Conservation (phyloP, 2,113 vertebrate genomes). For the Blennius ocellaris region DNA sequence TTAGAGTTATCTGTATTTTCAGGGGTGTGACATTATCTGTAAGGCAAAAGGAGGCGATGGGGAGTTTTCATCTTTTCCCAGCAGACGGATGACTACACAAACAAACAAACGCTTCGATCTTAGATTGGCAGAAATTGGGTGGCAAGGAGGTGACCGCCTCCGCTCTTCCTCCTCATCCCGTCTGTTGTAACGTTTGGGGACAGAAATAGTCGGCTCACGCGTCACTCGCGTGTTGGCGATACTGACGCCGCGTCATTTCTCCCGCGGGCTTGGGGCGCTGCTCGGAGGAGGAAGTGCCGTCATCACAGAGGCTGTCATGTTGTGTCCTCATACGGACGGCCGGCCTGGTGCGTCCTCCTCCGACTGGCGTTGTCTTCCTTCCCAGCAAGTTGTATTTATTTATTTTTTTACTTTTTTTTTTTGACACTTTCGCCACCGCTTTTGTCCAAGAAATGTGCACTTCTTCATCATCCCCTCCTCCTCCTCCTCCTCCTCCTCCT, state of each 20-base stretch:
- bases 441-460: neutral
- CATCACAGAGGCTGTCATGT: neutral
- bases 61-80: neutral
- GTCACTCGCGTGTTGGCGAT: constrained; percentile 20
- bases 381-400: neutral
- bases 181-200: constrained; percentile 6
- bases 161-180: neutral
- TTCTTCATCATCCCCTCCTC: neutral
- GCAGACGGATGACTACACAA: constrained; percentile 1
- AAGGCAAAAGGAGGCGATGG: no score
- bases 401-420: neutral
- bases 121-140: neutral
- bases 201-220: constrained; percentile 18
- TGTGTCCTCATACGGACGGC: constrained; percentile 35
- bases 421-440: constrained; percentile 51
- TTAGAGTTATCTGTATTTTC: no score
- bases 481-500: constrained; percentile 12
- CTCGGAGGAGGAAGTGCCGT: constrained; percentile 8
- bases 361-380: neutral
- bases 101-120: neutral
- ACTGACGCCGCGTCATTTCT: neutral
- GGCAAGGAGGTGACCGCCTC: constrained; percentile 9
- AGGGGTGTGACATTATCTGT: no score
- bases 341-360: constrained; percentile 1
- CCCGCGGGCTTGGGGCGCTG: neutral